A percentile compares a stretch with the other conserved stretches of the same genome.
Evolutionary conservation across 2,113 vertebrate species (phyloP).

Genomic region (Mormyrus lacerda): DNA sequence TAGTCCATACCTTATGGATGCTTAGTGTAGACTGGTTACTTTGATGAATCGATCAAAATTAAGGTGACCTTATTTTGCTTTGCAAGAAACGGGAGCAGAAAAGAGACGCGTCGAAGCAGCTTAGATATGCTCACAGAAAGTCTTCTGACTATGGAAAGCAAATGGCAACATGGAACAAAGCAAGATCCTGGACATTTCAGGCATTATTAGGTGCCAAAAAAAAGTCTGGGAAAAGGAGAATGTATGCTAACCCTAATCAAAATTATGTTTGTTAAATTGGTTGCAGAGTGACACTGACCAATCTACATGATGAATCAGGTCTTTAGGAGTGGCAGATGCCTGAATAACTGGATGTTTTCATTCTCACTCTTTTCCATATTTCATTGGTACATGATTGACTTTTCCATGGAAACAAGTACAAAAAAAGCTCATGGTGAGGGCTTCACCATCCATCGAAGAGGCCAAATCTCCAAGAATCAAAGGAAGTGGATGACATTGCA

Average conservation of each 20-base stretch:
- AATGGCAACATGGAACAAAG: neutral
- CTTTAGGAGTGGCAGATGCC: neutral
- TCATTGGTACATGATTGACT: neutral
- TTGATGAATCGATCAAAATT: neutral
- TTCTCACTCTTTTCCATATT: neutral
- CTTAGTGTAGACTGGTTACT: neutral
- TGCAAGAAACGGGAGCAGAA: neutral
- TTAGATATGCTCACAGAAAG: neutral
- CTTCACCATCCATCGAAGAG: neutral
- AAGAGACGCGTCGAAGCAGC: neutral
- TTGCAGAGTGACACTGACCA: neutral
- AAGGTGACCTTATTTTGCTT: neutral
- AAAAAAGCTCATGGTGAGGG: neutral
- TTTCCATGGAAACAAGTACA: neutral
- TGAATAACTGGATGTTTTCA: neutral
- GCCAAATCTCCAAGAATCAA: neutral
- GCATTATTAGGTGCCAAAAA: neutral
- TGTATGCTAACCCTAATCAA: neutral
- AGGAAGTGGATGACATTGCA: neutral
- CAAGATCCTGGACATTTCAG: neutral
- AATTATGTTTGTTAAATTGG: neutral
- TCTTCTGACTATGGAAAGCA: neutral
- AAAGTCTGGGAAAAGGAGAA: neutral
- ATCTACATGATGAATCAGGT: neutral
- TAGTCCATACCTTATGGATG: neutral